Percentiles rank a stretch among this genome's conserved stretches.
These are phyloP conservation scores for Hydrotaea diabolus DNA, from an alignment of 2,888 invertebrate species.

Conservation along the genomic window DNA sequence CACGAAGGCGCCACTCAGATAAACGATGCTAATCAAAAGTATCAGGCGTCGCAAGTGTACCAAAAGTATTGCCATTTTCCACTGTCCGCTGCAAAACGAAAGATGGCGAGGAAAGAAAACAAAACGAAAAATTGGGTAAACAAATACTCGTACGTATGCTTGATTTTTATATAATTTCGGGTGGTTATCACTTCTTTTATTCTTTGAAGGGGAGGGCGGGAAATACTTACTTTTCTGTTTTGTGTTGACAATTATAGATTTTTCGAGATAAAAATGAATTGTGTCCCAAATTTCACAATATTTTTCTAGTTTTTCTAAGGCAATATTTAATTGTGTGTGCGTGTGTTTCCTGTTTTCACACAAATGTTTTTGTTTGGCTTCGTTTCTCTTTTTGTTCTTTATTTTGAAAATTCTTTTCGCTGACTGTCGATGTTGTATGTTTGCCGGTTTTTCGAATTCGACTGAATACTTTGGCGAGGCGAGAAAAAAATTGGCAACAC, in stretches of 20 bases:
- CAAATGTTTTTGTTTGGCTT: neutral
- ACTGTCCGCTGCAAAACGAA: constrained; percentile 9
- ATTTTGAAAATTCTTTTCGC: constrained; percentile 16
- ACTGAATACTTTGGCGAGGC: constrained; percentile 63
- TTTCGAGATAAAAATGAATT: neutral
- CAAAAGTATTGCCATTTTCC: constrained; percentile 76
- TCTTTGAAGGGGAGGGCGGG: no score
- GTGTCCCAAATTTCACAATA: constrained; percentile 61
- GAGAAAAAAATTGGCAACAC: constrained; percentile 70
- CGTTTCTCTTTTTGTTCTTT: neutral
- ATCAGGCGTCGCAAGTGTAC: constrained; percentile 79
- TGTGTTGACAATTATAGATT: neutral
- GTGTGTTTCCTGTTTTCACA: constrained; percentile 22
- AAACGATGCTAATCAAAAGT: constrained; percentile 78
- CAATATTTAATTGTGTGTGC: neutral
- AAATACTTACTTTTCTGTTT: constrained; percentile 13
- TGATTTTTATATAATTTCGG: no score
- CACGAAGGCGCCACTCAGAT: constrained; percentile 77
- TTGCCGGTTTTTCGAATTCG: constrained; percentile 68
- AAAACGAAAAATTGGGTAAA: neutral
- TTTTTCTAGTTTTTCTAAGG: neutral
- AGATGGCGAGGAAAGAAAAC: neutral
- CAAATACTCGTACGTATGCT: neutral
- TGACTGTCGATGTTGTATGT: constrained; percentile 54
- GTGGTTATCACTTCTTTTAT: neutral